These are phyloP conservation scores for Acridotheres tristis DNA, from an alignment of 2,797 vertebrate genomes.

Conservation along the genomic window DNA sequence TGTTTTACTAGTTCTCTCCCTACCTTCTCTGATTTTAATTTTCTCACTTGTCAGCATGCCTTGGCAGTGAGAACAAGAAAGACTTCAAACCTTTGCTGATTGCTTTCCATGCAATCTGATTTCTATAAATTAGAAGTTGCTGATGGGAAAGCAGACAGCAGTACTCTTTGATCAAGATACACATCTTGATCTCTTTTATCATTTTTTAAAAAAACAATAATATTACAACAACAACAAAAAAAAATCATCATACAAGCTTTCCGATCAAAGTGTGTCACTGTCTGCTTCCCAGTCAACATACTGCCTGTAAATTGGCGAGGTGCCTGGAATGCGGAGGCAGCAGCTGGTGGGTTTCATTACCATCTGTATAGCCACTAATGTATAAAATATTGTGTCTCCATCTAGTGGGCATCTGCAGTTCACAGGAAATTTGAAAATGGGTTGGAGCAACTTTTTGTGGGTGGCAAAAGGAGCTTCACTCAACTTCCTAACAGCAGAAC, in stretches of 20 bases:
- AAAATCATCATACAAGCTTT: constrained; percentile 69
- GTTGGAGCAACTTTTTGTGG: neutral
- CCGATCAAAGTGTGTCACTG: constrained; percentile 71
- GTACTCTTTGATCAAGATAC: constrained; percentile 62
- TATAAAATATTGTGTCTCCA: constrained; percentile 67
- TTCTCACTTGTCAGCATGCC: constrained; percentile 62
- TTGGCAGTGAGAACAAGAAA: constrained; percentile 57
- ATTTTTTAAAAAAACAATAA: constrained; percentile 42
- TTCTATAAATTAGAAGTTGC: constrained; percentile 67
- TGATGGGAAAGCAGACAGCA: constrained; percentile 65
- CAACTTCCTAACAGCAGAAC: neutral
- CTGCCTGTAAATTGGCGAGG: constrained; percentile 61
- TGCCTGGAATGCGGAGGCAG: constrained; percentile 45
- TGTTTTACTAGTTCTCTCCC: constrained; percentile 31
- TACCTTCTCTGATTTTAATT: constrained; percentile 46
- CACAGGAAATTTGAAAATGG: constrained; percentile 1
- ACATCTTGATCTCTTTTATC: constrained; percentile 67
- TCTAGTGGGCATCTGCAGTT: constrained; percentile 55
- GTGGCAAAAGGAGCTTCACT: neutral
- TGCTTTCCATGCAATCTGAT: constrained; percentile 53
- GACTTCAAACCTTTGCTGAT: constrained; percentile 53
- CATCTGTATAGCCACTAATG: constrained; percentile 54
- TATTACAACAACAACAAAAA: constrained; percentile 47
- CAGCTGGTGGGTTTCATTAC: constrained; percentile 69
- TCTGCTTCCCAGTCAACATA: constrained; percentile 68